These are phyloP conservation scores for Eufriesea mexicana DNA, from an alignment of 1,140 invertebrate species.

Conservation along the genomic window DNA sequence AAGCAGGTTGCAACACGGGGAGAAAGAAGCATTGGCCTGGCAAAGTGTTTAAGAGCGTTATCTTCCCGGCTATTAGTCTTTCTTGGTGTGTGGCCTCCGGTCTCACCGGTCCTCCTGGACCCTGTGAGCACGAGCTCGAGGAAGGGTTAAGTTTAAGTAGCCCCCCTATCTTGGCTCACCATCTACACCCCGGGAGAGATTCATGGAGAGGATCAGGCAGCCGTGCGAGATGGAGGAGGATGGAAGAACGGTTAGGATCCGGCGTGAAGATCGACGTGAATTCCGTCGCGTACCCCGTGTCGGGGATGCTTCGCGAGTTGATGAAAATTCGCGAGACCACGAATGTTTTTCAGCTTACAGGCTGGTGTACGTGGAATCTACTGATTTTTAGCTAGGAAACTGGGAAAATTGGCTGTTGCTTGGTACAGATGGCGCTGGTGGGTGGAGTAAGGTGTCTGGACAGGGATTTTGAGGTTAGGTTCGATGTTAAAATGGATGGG, in stretches of 20 bases:
- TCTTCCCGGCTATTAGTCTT: slow-evolving; percentile 81
- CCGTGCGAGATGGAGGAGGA: background rate
- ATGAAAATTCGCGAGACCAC: slow-evolving; percentile 32
- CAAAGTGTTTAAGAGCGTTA: slow-evolving; percentile 82
- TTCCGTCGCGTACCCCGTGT: slow-evolving; percentile 56
- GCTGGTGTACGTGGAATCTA: no score
- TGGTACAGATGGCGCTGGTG: no score
- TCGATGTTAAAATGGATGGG: no score
- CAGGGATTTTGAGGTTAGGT: no score
- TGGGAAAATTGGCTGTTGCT: no score
- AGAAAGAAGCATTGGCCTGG: slow-evolving; percentile 79
- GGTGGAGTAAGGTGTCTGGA: no score
- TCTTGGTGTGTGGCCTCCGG: slow-evolving; percentile 81
- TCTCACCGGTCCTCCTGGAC: slow-evolving; percentile 73
- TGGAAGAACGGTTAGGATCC: slow-evolving; percentile 38
- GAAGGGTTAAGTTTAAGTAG: slow-evolving; percentile 81
- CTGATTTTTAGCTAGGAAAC: no score
- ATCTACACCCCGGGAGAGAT: slow-evolving; percentile 76
- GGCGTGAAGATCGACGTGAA: slow-evolving; percentile 66
- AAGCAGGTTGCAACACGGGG: slow-evolving; percentile 62
- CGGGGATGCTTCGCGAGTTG: slow-evolving; percentile 13
- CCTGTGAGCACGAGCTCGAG: slow-evolving; percentile 74
- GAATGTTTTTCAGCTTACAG: no score
- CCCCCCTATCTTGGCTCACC: slow-evolving; percentile 72
- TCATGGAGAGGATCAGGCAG: slow-evolving; percentile 61